phyloP scores from a whole-genome alignment of 2,113 vertebrate species.

The Ranitomeya imitator region DNA sequence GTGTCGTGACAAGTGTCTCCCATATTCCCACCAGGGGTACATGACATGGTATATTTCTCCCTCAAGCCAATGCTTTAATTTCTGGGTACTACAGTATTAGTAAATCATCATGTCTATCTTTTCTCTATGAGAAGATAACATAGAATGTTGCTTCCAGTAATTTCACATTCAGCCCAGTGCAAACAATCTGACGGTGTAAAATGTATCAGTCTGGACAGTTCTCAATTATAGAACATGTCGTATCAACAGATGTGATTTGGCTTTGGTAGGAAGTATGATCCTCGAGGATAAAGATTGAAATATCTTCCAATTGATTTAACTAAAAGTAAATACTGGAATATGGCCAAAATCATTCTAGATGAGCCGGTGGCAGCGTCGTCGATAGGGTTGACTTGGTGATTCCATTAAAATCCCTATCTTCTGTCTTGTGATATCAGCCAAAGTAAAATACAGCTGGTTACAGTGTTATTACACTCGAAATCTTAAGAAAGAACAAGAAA shows the following conservation, averaged over 20 bases:
- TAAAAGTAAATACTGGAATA: constrained; percentile 53
- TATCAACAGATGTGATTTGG: constrained; percentile 27
- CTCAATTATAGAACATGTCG: constrained; percentile 26
- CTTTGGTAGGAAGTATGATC: constrained; percentile 16
- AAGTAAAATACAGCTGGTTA: background rate
- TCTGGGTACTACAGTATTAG: background rate
- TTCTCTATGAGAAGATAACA: background rate
- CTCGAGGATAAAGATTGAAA: constrained; percentile 40
- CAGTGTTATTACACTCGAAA: constrained; percentile 4
- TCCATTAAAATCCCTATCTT: constrained; percentile 49
- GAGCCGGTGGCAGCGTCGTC: background rate
- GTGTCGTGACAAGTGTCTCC: too few species aligned
- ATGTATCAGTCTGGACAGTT: constrained; percentile 42
- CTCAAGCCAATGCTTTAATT: background rate
- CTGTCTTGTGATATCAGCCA: constrained; percentile 29
- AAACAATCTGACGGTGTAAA: constrained; percentile 16
- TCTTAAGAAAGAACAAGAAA: background rate
- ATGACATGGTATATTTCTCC: too few species aligned
- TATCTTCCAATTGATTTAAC: constrained; percentile 49
- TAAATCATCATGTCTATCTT: background rate
- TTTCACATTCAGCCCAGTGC: background rate
- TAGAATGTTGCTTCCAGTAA: background rate
- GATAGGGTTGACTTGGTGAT: constrained; percentile 46
- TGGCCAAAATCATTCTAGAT: constrained; percentile 44
- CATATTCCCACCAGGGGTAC: too few species aligned